phyloP scores from a whole-genome alignment of 1,140 invertebrate genomes.

The Drosophila elegans region DNA sequence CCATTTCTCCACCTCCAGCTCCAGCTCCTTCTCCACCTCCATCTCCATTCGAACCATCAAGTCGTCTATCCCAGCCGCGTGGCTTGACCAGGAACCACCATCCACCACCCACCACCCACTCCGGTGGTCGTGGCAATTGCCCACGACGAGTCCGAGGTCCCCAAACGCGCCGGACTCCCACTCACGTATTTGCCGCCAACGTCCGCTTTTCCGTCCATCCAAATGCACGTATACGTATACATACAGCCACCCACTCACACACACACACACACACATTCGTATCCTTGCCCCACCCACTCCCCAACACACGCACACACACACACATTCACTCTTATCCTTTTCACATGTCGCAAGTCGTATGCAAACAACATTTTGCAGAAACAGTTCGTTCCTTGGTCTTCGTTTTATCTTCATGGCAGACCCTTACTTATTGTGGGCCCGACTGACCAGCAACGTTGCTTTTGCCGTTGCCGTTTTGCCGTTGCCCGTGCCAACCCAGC shows the following conservation, averaged over 20 bases:
- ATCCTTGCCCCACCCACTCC: slow-evolving; percentile 1
- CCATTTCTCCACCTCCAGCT: slow-evolving; percentile 7
- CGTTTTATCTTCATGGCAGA: slow-evolving; percentile 85
- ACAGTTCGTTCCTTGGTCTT: slow-evolving; percentile 85
- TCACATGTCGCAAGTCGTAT: slow-evolving; percentile 85
- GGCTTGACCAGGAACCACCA: slow-evolving; percentile 76
- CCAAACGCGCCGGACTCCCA: slow-evolving; percentile 79
- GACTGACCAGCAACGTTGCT: slow-evolving; percentile 70
- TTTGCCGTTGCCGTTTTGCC: slow-evolving; percentile 42
- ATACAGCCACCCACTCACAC: slow-evolving; percentile 15
- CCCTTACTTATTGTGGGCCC: slow-evolving; percentile 81
- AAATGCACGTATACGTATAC: slow-evolving; percentile 43
- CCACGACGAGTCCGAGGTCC: slow-evolving; percentile 78
- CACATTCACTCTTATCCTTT: slow-evolving; percentile 77
- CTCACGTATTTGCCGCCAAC: slow-evolving; percentile 79
- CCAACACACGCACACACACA: slow-evolving; percentile 33
- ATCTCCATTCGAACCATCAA: slow-evolving; percentile 68
- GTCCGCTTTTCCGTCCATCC: slow-evolving; percentile 68
- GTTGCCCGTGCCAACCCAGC: slow-evolving; percentile 18
- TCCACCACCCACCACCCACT: slow-evolving; percentile 36
- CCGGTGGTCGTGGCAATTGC: slow-evolving; percentile 72
- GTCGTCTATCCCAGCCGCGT: slow-evolving; percentile 80
- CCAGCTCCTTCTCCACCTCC: slow-evolving; percentile 8
- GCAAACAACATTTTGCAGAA: slow-evolving; percentile 85
- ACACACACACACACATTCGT: slow-evolving; percentile 7